phyloP scores from a whole-genome alignment of 2,797 vertebrate genomes.

The Liparis tanakae region DNA sequence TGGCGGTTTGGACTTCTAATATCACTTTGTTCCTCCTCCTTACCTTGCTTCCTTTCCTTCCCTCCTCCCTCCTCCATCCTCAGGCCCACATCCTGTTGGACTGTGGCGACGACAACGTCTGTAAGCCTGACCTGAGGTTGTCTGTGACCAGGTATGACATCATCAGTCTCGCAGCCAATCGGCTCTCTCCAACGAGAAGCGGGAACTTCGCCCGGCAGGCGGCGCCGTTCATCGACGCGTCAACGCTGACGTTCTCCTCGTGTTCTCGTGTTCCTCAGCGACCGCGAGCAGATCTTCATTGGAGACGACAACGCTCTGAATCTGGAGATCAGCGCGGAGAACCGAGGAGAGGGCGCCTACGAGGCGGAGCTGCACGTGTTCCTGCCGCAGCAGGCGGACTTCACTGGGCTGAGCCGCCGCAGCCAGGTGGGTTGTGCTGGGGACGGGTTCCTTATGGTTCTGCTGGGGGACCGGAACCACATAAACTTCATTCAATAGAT shows the following conservation, averaged over 20 bases:
- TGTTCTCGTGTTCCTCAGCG: slow-evolving; percentile 70
- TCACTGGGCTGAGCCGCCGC: slow-evolving; percentile 90
- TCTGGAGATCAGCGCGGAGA: slow-evolving; percentile 88
- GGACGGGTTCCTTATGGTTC: too few relatives aligned
- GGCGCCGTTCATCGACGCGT: too few relatives aligned
- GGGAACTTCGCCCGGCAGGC: too few relatives aligned
- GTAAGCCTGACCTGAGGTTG: slow-evolving; percentile 91
- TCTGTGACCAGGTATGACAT: slow-evolving; percentile 85
- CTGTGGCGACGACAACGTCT: slow-evolving; percentile 95
- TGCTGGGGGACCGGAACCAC: too few relatives aligned
- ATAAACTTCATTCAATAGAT: too few relatives aligned
- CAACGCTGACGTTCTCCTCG: too few relatives aligned
- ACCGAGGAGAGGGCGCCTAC: slow-evolving; percentile 94
- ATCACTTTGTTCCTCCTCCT: neutral
- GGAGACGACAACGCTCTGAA: slow-evolving; percentile 95
- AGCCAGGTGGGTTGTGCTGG: slow-evolving; percentile 77
- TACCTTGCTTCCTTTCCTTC: too few relatives aligned
- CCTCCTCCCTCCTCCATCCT: neutral
- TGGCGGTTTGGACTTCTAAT: too few relatives aligned
- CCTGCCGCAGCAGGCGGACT: slow-evolving; percentile 92
- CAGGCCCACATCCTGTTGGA: slow-evolving; percentile 96
- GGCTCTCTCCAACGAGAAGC: too few relatives aligned
- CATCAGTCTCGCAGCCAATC: too few relatives aligned
- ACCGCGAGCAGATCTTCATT: slow-evolving; percentile 92
- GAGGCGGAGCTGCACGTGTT: slow-evolving; percentile 93